Percentiles rank a stretch among this genome's conserved stretches.
Conservation (phyloP, 2,797 vertebrate species). For the Microctenopoma steveboyesi region DNA sequence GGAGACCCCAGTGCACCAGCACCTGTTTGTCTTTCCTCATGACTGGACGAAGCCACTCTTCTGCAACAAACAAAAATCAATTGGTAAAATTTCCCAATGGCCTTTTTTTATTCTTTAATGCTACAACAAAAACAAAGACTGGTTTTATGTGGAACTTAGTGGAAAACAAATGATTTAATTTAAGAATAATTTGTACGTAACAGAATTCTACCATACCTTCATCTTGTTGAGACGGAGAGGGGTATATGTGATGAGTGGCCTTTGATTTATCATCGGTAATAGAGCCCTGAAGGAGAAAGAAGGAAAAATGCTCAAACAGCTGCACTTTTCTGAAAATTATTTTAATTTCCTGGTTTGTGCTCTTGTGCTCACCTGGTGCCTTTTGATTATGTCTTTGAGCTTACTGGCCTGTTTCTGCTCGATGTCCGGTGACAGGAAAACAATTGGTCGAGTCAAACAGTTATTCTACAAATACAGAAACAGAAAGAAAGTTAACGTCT, state of each 20-base stretch:
- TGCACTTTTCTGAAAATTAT: not conserved
- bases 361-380: constrained; percentile 89
- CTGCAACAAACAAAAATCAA: constrained; percentile 77
- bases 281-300: constrained; percentile 84
- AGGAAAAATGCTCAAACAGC: not conserved
- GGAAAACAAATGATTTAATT: too few relatives aligned
- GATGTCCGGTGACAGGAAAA: constrained; percentile 94
- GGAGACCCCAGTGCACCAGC: constrained; percentile 95
- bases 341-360: not conserved
- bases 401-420: constrained; percentile 95
- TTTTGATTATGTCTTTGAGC: constrained; percentile 96
- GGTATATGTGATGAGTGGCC: constrained; percentile 94
- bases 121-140: too few relatives aligned
- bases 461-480: constrained; percentile 86
- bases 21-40: constrained; percentile 97
- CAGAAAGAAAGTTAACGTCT: not conserved
- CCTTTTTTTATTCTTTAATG: too few relatives aligned
- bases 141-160: too few relatives aligned
- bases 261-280: constrained; percentile 96
- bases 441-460: constrained; percentile 92
- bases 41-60: constrained; percentile 97
- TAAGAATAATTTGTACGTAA: not conserved
- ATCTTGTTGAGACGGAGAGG: constrained; percentile 88
- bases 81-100: too few relatives aligned
- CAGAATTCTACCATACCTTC: constrained; percentile 84